Evolutionary conservation across 1,140 invertebrate species (phyloP).

Genomic region (Magallana ariakensis): DNA sequence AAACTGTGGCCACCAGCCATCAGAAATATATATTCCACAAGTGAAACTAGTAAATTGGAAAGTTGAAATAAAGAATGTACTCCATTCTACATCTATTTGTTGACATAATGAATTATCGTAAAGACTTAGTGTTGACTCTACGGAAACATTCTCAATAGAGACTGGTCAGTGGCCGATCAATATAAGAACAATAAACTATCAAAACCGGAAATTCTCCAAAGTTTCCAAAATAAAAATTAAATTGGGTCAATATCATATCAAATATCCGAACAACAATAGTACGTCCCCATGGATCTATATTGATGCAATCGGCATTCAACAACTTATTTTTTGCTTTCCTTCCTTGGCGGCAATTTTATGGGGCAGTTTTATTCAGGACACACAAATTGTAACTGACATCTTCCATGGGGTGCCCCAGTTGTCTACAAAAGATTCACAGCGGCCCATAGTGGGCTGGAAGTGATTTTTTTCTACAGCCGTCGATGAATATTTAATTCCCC

Average conservation of each 20-base stretch:
- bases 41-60: too few species aligned
- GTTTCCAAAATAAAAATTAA: neutral
- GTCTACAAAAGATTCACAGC: neutral
- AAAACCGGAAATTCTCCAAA: neutral
- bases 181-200: too few species aligned
- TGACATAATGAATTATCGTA: too few species aligned
- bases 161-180: too few species aligned
- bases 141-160: too few species aligned
- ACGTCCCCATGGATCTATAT: neutral
- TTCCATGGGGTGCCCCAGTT: neutral
- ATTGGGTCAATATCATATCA: neutral
- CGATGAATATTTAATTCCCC: slow-evolving; percentile 7
- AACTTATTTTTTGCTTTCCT: neutral
- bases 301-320: neutral
- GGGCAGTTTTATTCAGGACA: neutral
- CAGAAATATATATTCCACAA: too few species aligned
- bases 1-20: too few species aligned
- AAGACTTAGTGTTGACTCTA: too few species aligned
- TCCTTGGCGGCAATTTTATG: neutral
- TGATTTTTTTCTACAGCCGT: neutral
- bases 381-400: neutral
- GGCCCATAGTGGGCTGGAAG: neutral
- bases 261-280: neutral
- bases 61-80: too few species aligned
- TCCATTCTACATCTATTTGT: too few species aligned